Percentiles rank a stretch among this genome's conserved stretches.
phyloP scores from a whole-genome alignment of 2,888 invertebrate genomes.

The Dermolepida albohirtum region DNA sequence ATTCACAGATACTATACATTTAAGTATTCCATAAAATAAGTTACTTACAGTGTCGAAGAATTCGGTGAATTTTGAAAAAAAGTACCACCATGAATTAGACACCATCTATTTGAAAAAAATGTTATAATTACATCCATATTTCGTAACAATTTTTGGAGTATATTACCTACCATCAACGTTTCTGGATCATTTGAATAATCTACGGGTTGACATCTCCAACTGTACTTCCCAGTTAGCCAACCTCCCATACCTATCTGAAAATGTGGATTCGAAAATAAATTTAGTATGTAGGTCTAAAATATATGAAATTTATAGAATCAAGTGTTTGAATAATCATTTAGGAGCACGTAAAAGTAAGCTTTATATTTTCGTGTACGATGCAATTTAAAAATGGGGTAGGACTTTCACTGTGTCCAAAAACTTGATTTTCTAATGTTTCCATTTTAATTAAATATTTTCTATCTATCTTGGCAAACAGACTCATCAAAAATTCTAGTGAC shows the following conservation, averaged over 20 bases:
- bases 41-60: constrained; percentile 92
- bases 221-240: constrained; percentile 96
- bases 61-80: constrained; percentile 95
- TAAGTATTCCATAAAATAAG: background rate
- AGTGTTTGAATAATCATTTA: too few relatives aligned
- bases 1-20: background rate
- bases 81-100: constrained; percentile 95
- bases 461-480: too few relatives aligned
- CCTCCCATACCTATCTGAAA: constrained; percentile 91
- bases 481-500: too few relatives aligned
- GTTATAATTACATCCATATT: background rate
- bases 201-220: constrained; percentile 95
- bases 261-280: constrained; percentile 56
- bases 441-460: too few relatives aligned
- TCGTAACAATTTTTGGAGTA: background rate
- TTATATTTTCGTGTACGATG: too few relatives aligned
- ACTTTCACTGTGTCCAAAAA: too few relatives aligned
- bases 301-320: too few relatives aligned
- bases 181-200: constrained; percentile 93
- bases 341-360: too few relatives aligned
- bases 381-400: too few relatives aligned
- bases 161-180: constrained; percentile 87
- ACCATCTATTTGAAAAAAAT: constrained; percentile 77
- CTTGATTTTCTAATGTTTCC: too few relatives aligned
- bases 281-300: too few relatives aligned